Evolutionary conservation across 2,113 vertebrate species (phyloP).

Genomic region (Thalassoma bifasciatum): DNA sequence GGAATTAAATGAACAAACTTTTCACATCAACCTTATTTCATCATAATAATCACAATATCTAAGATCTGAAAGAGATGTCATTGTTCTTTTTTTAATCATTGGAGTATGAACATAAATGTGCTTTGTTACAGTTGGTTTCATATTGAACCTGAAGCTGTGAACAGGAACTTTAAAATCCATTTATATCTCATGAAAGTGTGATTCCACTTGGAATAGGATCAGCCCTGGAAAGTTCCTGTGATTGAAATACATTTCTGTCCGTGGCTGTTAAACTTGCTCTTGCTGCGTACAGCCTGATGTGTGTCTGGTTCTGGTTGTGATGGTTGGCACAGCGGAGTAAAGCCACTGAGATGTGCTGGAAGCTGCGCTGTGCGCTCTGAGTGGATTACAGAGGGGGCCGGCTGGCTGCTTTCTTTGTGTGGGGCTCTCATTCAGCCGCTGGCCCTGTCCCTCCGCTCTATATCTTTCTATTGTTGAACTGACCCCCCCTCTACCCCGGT

Average conservation of each 20-base stretch:
- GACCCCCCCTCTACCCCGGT: conserved; percentile 8
- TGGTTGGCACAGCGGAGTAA: background rate
- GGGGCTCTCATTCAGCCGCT: conserved; percentile 25
- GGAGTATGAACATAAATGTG: too few species aligned
- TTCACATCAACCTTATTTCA: too few species aligned
- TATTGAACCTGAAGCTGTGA: too few species aligned
- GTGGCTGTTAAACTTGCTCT: background rate
- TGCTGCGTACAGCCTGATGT: background rate
- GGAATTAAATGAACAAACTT: too few species aligned
- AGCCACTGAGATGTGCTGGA: conserved; percentile 1
- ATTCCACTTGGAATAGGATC: too few species aligned
- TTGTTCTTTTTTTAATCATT: too few species aligned
- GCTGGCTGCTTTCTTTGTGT: conserved; percentile 52
- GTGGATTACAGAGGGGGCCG: conserved; percentile 34
- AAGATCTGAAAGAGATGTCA: too few species aligned
- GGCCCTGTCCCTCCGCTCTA: conserved; percentile 20
- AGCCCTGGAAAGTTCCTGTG: too few species aligned
- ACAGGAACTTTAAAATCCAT: too few species aligned
- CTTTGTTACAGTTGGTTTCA: too few species aligned
- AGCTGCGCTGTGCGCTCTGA: conserved; percentile 6
- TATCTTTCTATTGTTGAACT: conserved; percentile 45
- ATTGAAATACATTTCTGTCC: background rate
- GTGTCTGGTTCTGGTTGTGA: background rate
- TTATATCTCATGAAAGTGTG: too few species aligned
- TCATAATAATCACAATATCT: too few species aligned